Base-by-base conservation (phyloP, 2,113 vertebrate genomes). In the Salvator merianae region DNA sequence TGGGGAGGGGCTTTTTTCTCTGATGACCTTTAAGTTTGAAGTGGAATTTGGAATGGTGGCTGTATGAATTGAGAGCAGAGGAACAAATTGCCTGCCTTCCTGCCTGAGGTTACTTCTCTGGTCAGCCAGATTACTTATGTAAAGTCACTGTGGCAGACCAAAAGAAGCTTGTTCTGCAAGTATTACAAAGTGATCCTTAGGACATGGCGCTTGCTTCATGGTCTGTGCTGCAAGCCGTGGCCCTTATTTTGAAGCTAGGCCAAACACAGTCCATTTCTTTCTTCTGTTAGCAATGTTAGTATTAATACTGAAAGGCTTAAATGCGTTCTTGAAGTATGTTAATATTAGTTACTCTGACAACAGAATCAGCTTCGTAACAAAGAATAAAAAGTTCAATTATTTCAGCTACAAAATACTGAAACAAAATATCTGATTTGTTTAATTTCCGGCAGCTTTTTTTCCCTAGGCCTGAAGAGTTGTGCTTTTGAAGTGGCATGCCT, bases 61-160 rank as follows among this genome's bases (percentile, higher is more conserved):
- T 53, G 43, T 73, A 70, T 82, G 70, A 73, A n/a, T 18, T n/a
- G 26, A 30, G 34, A 82, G 7, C 68, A 38, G 80, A 62, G 68
- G 30, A 62, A 55, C 28, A 73, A 62, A 63, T 14, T 43, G 34
- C 59, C n/a, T 59, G 36, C 9, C 18, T 82, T 36, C 81, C 30
- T 72, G 53, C 55, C 68, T 59, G 14, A 74, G 28, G 36, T 82
- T 36, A 73, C 32, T 71, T 62, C 62, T 10, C 34, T 63, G 59
- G 55, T 28, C 24, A 30, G 32, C 38, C 59, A 50, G 55, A 83
- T 83, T 63, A 75, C n/a, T 83, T 66, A 59, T 83, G 30, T 75
- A 83, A 74, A 74, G 55, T 75, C 59, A 65, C 71, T 65, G 36
- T 83, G 20, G 16, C 38, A 40, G 80, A 40, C 69, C 59, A 30